Evolutionary conservation across 2,888 invertebrate genomes (phyloP).

Genomic region (Parnassius smintheus): DNA sequence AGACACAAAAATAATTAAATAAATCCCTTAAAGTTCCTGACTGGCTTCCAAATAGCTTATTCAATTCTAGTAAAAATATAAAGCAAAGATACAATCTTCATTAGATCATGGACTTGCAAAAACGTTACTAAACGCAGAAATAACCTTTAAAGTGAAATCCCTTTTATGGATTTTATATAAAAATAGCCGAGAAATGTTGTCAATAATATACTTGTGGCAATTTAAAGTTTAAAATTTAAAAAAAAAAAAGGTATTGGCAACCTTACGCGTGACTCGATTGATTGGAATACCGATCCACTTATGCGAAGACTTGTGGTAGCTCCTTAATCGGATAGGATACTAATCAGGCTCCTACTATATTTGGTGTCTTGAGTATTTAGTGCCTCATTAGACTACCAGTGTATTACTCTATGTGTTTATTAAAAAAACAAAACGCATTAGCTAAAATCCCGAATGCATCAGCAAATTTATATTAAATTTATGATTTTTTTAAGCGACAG

Average conservation of each 20-base stretch:
- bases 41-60: too few relatives aligned
- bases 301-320: conserved; percentile 5
- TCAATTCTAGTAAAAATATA: too few relatives aligned
- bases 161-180: too few relatives aligned
- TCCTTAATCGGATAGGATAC: conserved; percentile 14
- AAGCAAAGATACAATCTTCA: too few relatives aligned
- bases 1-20: too few relatives aligned
- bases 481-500: too few relatives aligned
- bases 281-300: conserved; percentile 20
- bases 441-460: too few relatives aligned
- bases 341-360: conserved; percentile 19
- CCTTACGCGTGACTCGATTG: conserved; percentile 13
- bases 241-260: conserved; percentile 3
- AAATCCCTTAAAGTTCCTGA: too few relatives aligned
- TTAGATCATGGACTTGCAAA: not conserved
- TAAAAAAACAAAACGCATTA: not conserved
- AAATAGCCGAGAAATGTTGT: too few relatives aligned
- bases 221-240: not conserved
- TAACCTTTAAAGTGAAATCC: not conserved
- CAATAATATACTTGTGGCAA: not conserved
- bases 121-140: not conserved
- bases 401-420: conserved; percentile 1
- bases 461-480: too few relatives aligned
- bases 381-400: conserved; percentile 10
- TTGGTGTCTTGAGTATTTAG: conserved; percentile 12